Conservation (phyloP, 1,140 invertebrate genomes). For the Sogatella furcifera region DNA sequence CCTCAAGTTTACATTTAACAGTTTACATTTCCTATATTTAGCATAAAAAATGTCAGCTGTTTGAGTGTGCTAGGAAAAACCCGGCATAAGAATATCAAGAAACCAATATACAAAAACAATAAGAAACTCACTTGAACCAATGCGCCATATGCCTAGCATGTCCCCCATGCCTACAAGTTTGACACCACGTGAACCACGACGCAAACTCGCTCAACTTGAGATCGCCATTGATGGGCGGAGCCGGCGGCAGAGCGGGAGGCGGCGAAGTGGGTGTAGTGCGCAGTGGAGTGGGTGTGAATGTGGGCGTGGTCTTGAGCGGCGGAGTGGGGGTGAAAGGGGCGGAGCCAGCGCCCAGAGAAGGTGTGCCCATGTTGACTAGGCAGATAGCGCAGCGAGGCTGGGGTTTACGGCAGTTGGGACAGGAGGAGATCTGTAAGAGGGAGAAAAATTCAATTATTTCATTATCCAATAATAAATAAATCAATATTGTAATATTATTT, state of each 20-base stretch:
- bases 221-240: constrained; percentile 18
- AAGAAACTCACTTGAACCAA: too few relatives aligned
- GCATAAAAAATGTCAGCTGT: too few relatives aligned
- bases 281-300: constrained; percentile 28
- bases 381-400: constrained; percentile 87
- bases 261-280: neutral
- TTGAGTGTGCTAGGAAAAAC: too few relatives aligned
- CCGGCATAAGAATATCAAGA: too few relatives aligned
- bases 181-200: constrained; percentile 96
- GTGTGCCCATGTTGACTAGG: constrained; percentile 81
- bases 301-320: constrained; percentile 16
- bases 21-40: too few relatives aligned
- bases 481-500: too few relatives aligned
- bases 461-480: too few relatives aligned
- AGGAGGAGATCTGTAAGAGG: constrained; percentile 73
- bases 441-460: too few relatives aligned
- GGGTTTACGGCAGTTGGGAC: constrained; percentile 88
- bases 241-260: constrained; percentile 30
- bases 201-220: constrained; percentile 46
- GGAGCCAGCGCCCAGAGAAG: constrained; percentile 26
- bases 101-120: too few relatives aligned
- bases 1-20: too few relatives aligned
- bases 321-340: constrained; percentile 31
- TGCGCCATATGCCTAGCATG: too few relatives aligned
- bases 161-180: too few relatives aligned